Evolutionary conservation across 2,797 vertebrate species (phyloP), one percentile per base, ranked within the genome.

Genomic region (Enteromius fasciolatus): DNA sequence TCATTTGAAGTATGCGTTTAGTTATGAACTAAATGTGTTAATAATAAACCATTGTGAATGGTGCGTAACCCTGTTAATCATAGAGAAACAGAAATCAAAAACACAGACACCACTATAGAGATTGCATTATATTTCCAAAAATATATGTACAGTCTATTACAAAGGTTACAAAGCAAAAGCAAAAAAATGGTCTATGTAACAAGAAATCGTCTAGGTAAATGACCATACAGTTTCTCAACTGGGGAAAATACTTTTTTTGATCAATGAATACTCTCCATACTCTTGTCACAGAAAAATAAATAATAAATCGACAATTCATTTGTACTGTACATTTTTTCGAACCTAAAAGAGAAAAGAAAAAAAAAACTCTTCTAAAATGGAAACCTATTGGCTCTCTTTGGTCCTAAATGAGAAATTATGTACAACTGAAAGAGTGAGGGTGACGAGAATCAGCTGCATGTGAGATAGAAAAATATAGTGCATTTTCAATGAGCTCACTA

Each of bases 131-230:
- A 99, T 96, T 98, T 99, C 95, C 96, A 98, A 99, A 99, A 99
- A 99, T 99, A 99, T 99, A 98, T 99, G 97, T 99, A 99, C 98
- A 99, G 97, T 99, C 97, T 99, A 97, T 98, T 99, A 99, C 97
- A 99, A 99, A 99, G 97, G 95, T 98, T 98, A 99, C 96, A 99
- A 99, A 99, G 97, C 90, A 97, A 98, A 95, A 86, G 82, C 83
- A 87, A 94, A 93, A 57, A 85, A 85, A 73, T 78, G 93, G 94
- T 97, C 95, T 96, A 96, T 95, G 95, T 96, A 95, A 97, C 93
- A 90, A 94, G 95, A 95, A 95, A 95, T 94, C 91, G 89, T 94
- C 94, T 95, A 95, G 92, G 94, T 96, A 95, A 97, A 97, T 95
- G 93, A 91, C 94, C 95, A 94, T 96, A 96, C 95, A 96, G 90